phyloP scores from a whole-genome alignment of 2,797 vertebrate species.

The Phoeniculus purpureus region DNA sequence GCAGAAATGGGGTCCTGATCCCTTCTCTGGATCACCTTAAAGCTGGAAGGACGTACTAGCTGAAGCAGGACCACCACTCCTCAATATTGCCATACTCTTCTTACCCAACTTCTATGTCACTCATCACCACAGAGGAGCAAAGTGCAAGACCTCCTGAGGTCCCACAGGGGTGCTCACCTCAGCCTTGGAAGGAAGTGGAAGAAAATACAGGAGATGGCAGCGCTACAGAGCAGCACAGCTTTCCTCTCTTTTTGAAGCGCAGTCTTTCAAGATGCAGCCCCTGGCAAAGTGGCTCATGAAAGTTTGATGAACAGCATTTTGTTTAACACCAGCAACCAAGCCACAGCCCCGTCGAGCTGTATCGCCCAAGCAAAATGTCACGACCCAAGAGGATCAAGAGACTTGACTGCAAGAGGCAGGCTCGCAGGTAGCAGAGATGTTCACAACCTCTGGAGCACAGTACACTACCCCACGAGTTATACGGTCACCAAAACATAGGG shows the following conservation, averaged over 20 bases:
- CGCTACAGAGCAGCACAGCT: neutral
- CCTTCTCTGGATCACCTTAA: neutral
- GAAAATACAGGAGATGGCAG: neutral
- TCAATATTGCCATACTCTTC: neutral
- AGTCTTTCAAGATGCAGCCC: conserved; percentile 33
- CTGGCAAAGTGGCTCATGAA: conserved; percentile 44
- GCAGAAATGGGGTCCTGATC: neutral
- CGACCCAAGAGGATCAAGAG: neutral
- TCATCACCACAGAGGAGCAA: neutral
- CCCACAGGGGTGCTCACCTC: neutral
- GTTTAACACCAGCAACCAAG: conserved; percentile 43
- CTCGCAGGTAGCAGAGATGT: neutral
- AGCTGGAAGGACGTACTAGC: neutral
- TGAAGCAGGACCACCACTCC: neutral
- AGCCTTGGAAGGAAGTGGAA: neutral
- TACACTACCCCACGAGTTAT: neutral
- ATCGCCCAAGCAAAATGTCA: conserved; percentile 54
- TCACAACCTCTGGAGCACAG: neutral
- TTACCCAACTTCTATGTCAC: neutral
- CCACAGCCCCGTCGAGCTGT: neutral
- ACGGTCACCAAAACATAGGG: neutral
- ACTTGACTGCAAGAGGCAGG: neutral
- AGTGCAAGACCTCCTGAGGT: neutral
- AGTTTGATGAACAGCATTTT: conserved; percentile 64
- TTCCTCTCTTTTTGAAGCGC: neutral